Conservation (phyloP, 1,140 invertebrate species). For the Eurosta solidaginis region DNA sequence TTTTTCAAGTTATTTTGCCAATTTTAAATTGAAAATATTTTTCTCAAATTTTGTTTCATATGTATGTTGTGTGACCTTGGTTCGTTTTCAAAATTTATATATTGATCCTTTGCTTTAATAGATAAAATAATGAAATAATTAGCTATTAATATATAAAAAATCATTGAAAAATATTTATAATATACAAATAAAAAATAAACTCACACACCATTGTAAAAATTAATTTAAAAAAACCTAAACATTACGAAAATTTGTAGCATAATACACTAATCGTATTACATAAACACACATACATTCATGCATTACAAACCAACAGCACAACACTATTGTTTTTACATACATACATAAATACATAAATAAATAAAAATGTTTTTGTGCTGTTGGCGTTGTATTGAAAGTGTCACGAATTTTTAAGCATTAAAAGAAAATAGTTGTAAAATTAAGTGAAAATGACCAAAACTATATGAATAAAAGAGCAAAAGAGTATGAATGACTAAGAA, state of each 20-base stretch:
- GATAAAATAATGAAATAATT: neutral
- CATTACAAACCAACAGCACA: neutral
- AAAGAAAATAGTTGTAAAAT: conserved; percentile 24
- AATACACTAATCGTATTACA: neutral
- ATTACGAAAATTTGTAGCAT: neutral
- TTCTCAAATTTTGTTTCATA: no score
- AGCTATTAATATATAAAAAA: neutral
- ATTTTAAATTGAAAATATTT: no score
- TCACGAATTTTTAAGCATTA: conserved; percentile 37
- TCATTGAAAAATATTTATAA: neutral
- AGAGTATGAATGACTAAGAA: conserved; percentile 30
- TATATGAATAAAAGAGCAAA: neutral
- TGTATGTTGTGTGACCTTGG: no score
- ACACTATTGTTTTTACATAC: no score
- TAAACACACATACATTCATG: neutral
- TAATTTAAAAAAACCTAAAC: neutral
- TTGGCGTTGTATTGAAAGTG: conserved; percentile 4
- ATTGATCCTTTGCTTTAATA: neutral
- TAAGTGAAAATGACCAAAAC: conserved; percentile 19
- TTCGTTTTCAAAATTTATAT: neutral
- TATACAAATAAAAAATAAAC: neutral
- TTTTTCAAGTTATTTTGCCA: no score
- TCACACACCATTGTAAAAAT: conserved; percentile 2
- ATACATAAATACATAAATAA: neutral
- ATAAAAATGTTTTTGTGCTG: neutral